Percentiles rank a stretch among this genome's conserved stretches.
These are phyloP conservation scores for Phlogophora meticulosa DNA, from an alignment of 2,888 invertebrate genomes.

Conservation along the genomic window DNA sequence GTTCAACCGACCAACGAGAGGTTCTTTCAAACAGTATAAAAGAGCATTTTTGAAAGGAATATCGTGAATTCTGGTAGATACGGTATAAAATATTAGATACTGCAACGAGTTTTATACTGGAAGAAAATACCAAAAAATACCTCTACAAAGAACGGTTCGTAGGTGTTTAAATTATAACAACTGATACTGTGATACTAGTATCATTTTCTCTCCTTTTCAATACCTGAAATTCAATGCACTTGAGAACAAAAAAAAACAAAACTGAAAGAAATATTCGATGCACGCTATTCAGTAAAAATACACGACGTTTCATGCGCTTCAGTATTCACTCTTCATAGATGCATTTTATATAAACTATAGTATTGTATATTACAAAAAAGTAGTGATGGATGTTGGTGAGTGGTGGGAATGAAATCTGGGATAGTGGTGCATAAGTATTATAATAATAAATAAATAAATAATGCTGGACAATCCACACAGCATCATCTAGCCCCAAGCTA, in stretches of 20 bases:
- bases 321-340: slow-evolving; percentile 6
- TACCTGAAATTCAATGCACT: slow-evolving; percentile 38
- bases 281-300: slow-evolving; percentile 1
- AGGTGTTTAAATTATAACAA: slow-evolving; percentile 35
- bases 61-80: too few species aligned
- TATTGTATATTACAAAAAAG: not conserved
- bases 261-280: slow-evolving; percentile 10
- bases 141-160: not conserved
- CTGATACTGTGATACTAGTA: slow-evolving; percentile 32
- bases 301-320: slow-evolving; percentile 1
- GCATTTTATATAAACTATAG: not conserved
- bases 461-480: too few species aligned
- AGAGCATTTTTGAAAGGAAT: not conserved
- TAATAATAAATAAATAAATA: too few species aligned
- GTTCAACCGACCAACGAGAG: too few species aligned
- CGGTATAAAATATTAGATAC: not conserved
- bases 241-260: slow-evolving; percentile 34
- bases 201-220: slow-evolving; percentile 37
- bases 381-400: not conserved
- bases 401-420: not conserved
- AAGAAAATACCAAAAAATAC: not conserved
- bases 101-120: not conserved
- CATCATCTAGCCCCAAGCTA: too few species aligned
- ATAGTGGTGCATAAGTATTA: too few species aligned
- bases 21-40: too few species aligned